A percentile compares a stretch with the other conserved stretches of the same genome.
Conservation (phyloP, 2,888 invertebrate genomes). For the Tryphoninae sp. region DNA sequence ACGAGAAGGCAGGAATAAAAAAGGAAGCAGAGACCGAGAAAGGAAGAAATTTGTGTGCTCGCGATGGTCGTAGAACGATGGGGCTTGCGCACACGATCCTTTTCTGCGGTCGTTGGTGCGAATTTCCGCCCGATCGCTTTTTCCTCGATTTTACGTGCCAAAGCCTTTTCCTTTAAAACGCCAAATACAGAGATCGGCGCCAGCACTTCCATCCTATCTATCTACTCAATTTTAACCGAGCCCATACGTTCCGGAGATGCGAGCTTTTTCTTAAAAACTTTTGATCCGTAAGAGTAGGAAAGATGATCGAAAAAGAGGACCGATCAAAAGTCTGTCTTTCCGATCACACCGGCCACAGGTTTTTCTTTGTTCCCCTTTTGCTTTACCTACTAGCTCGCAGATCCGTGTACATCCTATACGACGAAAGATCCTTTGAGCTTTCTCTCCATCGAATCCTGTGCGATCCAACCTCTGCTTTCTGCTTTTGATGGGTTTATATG, state of each 20-base stretch:
- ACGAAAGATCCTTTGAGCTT: slow-evolving; percentile 15
- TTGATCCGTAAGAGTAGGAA: not conserved
- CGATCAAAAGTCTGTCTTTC: slow-evolving; percentile 16
- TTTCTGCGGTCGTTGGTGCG: slow-evolving; percentile 46
- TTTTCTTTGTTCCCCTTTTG: not conserved
- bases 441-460: slow-evolving; percentile 27
- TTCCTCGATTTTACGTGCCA: not conserved
- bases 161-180: not conserved
- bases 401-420: slow-evolving; percentile 2
- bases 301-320: not conserved
- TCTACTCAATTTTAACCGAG: not conserved
- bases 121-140: slow-evolving; percentile 56
- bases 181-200: not conserved
- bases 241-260: not conserved
- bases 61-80: slow-evolving; percentile 27
- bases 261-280: not conserved
- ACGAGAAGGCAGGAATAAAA: slow-evolving; percentile 29
- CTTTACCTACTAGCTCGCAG: not conserved
- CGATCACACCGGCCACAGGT: not conserved
- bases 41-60: slow-evolving; percentile 35
- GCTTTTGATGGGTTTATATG: slow-evolving; percentile 33
- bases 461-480: slow-evolving; percentile 19
- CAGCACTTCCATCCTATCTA: no score
- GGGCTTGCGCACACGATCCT: slow-evolving; percentile 30
- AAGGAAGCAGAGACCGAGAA: slow-evolving; percentile 23